A percentile compares a stretch with the other conserved stretches of the same genome.
Conservation (phyloP, 1,140 invertebrate genomes). For the Drosophila ananassae region DNA sequence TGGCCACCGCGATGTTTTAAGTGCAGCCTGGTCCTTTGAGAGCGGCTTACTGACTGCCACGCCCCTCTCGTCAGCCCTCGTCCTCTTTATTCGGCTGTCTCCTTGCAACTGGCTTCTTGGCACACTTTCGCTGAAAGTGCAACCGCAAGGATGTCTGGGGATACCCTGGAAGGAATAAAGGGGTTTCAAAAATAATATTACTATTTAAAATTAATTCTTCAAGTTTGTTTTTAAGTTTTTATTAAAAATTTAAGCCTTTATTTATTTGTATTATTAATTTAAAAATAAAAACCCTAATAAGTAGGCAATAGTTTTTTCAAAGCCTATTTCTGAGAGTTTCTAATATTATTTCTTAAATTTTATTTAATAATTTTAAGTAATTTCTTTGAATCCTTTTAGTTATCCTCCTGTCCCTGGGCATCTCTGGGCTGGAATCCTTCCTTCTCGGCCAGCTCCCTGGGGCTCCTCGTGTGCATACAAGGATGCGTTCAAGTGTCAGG, state of each 20-base stretch:
- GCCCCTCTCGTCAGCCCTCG: background rate
- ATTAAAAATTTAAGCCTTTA: background rate
- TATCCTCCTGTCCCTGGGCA: background rate
- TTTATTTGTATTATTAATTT: too few species aligned
- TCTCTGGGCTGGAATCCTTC: background rate
- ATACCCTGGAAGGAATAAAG: slow-evolving; percentile 18
- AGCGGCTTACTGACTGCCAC: slow-evolving; percentile 17
- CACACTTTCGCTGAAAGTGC: slow-evolving; percentile 50
- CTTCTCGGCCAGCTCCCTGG: background rate
- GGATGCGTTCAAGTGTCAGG: slow-evolving; percentile 65
- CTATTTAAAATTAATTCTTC: background rate
- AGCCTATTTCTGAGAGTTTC: too few species aligned
- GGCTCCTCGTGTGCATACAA: slow-evolving; percentile 18
- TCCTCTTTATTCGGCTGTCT: slow-evolving; percentile 38
- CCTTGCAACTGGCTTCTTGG: slow-evolving; percentile 33
- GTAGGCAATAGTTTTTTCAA: background rate
- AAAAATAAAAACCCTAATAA: background rate
- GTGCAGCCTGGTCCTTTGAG: slow-evolving; percentile 54
- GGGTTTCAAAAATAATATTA: background rate
- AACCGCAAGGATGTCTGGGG: slow-evolving; percentile 32
- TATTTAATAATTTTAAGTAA: too few species aligned
- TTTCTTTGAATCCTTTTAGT: background rate
- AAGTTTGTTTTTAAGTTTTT: background rate
- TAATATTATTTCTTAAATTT: too few species aligned
- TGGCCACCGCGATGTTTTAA: slow-evolving; percentile 65